These are phyloP conservation scores for Coryphaenoides rupestris DNA, from an alignment of 2,113 vertebrate species.

Conservation along the genomic window DNA sequence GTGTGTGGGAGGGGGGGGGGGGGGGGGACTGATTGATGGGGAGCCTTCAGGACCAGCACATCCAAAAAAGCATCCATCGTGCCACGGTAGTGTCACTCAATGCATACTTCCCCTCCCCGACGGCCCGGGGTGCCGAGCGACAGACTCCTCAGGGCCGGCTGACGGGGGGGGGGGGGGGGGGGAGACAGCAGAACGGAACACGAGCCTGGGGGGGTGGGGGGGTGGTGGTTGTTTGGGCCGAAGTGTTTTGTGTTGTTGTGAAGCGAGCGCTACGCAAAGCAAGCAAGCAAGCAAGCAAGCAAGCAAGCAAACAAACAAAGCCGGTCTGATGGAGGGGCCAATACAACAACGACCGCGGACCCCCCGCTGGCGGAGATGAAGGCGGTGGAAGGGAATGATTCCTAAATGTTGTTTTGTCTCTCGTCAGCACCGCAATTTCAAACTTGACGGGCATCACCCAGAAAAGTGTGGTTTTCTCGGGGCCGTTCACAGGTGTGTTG, in stretches of 20 bases:
- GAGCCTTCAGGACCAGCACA: not conserved
- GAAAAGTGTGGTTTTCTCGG: conserved; percentile 34
- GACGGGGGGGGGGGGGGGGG: too few species aligned
- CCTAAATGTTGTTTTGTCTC: conserved; percentile 65
- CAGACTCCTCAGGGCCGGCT: too few species aligned
- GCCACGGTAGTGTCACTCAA: too few species aligned
- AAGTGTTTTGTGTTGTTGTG: not conserved
- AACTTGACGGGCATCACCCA: conserved; percentile 48
- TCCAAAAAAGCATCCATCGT: too few species aligned
- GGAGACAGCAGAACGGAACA: too few species aligned
- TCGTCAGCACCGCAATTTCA: conserved; percentile 62
- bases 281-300: not conserved
- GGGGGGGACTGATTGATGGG: conserved; percentile 55
- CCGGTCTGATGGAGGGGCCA: conserved; percentile 58
- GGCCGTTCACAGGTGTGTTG: conserved; percentile 34
- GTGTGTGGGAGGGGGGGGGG: too few species aligned
- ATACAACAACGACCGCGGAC: conserved; percentile 23
- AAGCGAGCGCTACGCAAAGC: conserved; percentile 32
- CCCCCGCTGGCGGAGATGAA: conserved; percentile 46
- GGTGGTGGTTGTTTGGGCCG: too few species aligned
- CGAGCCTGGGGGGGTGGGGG: too few species aligned
- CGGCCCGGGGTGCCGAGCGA: too few species aligned
- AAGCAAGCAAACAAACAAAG: conserved; percentile 57
- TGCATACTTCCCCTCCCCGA: too few species aligned
- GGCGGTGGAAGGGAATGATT: conserved; percentile 49